These are phyloP conservation scores for Ispidina picta DNA, from an alignment of 2,797 vertebrate genomes.

Conservation along the genomic window DNA sequence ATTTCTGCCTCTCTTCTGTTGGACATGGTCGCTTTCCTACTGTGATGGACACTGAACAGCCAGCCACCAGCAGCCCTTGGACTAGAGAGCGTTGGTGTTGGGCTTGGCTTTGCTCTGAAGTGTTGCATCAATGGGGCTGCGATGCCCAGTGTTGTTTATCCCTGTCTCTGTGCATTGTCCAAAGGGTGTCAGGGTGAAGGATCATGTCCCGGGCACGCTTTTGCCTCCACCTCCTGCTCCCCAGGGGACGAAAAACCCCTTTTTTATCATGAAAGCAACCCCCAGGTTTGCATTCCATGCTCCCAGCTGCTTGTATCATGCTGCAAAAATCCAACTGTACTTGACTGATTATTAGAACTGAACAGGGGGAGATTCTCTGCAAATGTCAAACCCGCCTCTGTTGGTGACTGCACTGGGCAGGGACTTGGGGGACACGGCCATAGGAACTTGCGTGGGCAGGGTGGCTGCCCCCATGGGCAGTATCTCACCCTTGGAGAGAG, in stretches of 20 bases:
- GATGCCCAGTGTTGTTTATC: not conserved
- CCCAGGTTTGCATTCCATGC: not conserved
- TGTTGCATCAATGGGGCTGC: not conserved
- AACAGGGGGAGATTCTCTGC: conserved; percentile 45
- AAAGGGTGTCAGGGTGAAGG: not conserved
- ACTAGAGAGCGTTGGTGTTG: not conserved
- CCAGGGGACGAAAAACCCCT: not conserved
- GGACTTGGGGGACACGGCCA: not conserved
- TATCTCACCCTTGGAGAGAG: not conserved
- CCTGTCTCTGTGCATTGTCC: not conserved
- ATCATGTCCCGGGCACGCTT: not conserved
- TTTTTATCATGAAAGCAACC: conserved; percentile 16
- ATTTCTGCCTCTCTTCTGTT: not conserved
- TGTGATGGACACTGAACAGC: not conserved
- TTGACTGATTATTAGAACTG: conserved; percentile 32
- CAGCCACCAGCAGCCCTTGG: not conserved
- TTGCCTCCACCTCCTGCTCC: not conserved
- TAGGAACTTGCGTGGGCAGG: not conserved
- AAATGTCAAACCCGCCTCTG: conserved; percentile 23
- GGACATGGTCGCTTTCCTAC: conserved; percentile 9
- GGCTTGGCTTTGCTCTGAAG: conserved; percentile 3
- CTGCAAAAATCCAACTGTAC: conserved; percentile 41
- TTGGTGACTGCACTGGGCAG: not conserved
- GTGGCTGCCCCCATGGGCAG: not conserved
- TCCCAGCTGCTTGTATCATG: conserved; percentile 25